Conservation (phyloP, 2,113 vertebrate genomes). For the Rhizomys pruinosus region DNA sequence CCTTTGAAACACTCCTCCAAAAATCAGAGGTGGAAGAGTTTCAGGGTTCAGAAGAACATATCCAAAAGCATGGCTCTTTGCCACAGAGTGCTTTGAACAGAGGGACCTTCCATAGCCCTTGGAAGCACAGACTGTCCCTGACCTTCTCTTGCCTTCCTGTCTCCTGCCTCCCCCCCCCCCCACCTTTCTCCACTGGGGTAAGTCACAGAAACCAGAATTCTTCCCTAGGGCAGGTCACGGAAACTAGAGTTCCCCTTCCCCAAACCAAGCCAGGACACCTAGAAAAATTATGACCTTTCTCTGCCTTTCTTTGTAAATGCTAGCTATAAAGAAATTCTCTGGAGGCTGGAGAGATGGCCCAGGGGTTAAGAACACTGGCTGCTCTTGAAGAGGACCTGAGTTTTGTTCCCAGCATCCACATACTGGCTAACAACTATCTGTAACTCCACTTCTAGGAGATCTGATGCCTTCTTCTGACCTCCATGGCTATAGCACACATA, state of each 20-base stretch:
- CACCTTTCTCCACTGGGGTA: neutral
- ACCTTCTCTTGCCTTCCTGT: neutral
- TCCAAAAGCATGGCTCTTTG: neutral
- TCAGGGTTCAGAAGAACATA: neutral
- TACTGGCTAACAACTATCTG: too few relatives aligned
- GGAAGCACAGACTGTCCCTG: neutral
- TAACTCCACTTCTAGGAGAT: too few relatives aligned
- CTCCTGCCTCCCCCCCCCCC: neutral
- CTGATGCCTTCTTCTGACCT: too few relatives aligned
- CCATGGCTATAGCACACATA: too few relatives aligned
- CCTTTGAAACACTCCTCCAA: neutral
- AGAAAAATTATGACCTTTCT: neutral
- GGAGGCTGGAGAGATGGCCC: too few relatives aligned
- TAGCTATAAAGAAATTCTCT: neutral
- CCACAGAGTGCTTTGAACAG: neutral
- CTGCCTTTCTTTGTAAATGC: neutral
- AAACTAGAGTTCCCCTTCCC: neutral
- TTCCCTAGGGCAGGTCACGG: neutral
- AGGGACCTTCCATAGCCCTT: neutral
- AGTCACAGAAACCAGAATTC: neutral
- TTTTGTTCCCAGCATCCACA: too few relatives aligned
- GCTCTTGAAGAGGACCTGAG: too few relatives aligned
- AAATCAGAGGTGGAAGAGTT: neutral
- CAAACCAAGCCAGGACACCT: neutral
- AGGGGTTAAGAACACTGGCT: too few relatives aligned